These are phyloP conservation scores for Pentalonia nigronervosa DNA, from an alignment of 1,140 invertebrate genomes.

Conservation along the genomic window DNA sequence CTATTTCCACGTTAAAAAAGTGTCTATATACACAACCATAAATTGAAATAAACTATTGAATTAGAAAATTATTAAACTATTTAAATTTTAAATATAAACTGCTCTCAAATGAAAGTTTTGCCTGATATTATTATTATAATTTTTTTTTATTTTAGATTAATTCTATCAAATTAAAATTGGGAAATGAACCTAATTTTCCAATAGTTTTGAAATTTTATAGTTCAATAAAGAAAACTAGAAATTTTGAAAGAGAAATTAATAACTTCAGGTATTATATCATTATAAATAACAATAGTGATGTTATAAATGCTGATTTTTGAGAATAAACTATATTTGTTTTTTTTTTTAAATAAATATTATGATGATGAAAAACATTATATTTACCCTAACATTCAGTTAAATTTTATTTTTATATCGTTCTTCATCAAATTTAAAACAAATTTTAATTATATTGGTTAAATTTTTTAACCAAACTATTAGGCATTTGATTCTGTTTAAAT, in stretches of 20 bases:
- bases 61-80: not conserved
- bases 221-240: constrained; percentile 43
- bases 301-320: not conserved
- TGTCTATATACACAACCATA: not conserved
- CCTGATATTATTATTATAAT: not conserved
- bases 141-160: constrained; percentile 18
- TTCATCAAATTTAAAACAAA: not conserved
- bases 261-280: constrained; percentile 36
- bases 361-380: not conserved
- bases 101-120: not conserved
- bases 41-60: not conserved
- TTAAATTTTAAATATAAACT: not conserved
- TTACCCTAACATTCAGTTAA: not conserved
- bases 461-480: not conserved
- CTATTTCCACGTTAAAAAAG: not conserved
- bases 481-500: not conserved
- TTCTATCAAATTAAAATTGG: constrained; percentile 39
- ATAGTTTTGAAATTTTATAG: constrained; percentile 40
- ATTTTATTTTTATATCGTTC: not conserved
- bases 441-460: too few relatives aligned
- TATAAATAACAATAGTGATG: not conserved
- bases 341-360: not conserved
- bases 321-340: too few relatives aligned
- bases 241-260: constrained; percentile 47
- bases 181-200: constrained; percentile 44